These are phyloP conservation scores for Iphiclides podalirius DNA, from an alignment of 2,888 invertebrate genomes.

Conservation along the genomic window DNA sequence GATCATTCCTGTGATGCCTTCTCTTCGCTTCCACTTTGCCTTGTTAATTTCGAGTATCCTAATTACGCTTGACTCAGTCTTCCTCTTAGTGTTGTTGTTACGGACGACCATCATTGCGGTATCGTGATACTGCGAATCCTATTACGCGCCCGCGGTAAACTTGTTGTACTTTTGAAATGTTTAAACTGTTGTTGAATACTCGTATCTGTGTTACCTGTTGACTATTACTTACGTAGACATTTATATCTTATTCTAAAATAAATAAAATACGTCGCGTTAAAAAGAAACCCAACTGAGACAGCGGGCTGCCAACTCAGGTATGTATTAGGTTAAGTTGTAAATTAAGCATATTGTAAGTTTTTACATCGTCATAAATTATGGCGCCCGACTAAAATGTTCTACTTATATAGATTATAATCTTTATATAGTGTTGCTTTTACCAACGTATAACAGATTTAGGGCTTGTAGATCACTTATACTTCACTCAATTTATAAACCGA, in stretches of 20 bases:
- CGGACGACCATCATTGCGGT: constrained; percentile 48
- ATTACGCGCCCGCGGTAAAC: constrained; percentile 45
- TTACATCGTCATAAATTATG: not conserved
- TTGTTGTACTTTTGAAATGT: constrained; percentile 75
- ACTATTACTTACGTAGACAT: constrained; percentile 65
- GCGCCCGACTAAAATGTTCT: too few relatives aligned
- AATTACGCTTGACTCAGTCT: constrained; percentile 57
- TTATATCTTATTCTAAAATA: constrained; percentile 55
- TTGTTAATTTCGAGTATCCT: constrained; percentile 44
- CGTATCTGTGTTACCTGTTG: constrained; percentile 77
- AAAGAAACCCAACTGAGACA: constrained; percentile 38
- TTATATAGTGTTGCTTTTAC: too few relatives aligned
- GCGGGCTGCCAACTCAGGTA: constrained; percentile 32
- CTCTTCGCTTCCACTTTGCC: constrained; percentile 58
- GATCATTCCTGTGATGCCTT: constrained; percentile 64
- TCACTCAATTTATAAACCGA: too few relatives aligned
- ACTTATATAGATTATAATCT: not conserved
- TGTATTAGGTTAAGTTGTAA: too few relatives aligned
- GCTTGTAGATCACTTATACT: too few relatives aligned
- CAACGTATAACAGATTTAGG: too few relatives aligned
- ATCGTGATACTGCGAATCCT: constrained; percentile 44
- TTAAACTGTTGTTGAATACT: constrained; percentile 73
- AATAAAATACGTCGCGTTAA: constrained; percentile 59
- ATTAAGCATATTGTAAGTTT: not conserved
- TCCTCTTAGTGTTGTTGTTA: constrained; percentile 65